These are phyloP conservation scores for Apogon hyalosoma DNA, from an alignment of 2,797 vertebrate species.

Conservation along the genomic window DNA sequence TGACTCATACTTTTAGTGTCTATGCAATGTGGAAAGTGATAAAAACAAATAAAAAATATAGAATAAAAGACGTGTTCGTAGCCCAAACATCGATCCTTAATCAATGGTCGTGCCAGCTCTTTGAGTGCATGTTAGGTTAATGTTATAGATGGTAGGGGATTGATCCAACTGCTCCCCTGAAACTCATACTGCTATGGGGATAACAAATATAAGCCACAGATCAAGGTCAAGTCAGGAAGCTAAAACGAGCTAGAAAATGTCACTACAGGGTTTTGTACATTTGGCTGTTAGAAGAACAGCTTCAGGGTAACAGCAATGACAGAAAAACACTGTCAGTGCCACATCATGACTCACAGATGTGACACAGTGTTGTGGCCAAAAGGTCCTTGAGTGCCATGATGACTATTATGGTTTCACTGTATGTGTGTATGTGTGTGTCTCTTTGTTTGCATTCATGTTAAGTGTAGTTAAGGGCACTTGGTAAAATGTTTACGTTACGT, in stretches of 20 bases:
- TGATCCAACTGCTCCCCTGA: slow-evolving; percentile 1
- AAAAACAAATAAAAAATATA: too few species aligned
- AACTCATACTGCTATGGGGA: background rate
- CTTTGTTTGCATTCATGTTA: slow-evolving; percentile 6
- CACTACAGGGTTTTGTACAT: slow-evolving; percentile 46
- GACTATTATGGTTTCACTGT: slow-evolving; percentile 15
- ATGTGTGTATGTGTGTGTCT: background rate
- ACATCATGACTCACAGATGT: slow-evolving; percentile 42
- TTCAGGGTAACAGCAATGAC: slow-evolving; percentile 24
- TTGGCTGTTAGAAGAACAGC: slow-evolving; percentile 37
- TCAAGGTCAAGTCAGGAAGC: background rate
- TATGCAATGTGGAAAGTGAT: too few species aligned
- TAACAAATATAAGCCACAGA: background rate
- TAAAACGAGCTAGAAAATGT: slow-evolving; percentile 12
- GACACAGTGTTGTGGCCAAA: slow-evolving; percentile 35
- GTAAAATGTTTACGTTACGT: slow-evolving; percentile 13
- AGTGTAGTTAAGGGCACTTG: slow-evolving; percentile 10
- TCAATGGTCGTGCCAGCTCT: too few species aligned
- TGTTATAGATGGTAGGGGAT: background rate
- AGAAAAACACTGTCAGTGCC: slow-evolving; percentile 39
- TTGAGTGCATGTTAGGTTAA: background rate
- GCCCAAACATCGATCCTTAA: too few species aligned
- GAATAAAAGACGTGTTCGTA: too few species aligned
- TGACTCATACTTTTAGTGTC: too few species aligned
- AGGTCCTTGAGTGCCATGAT: slow-evolving; percentile 36